A percentile compares a stretch with the other conserved stretches of the same genome.
Conservation (phyloP, 2,888 invertebrate species). For the Hypomecis atomaria region DNA sequence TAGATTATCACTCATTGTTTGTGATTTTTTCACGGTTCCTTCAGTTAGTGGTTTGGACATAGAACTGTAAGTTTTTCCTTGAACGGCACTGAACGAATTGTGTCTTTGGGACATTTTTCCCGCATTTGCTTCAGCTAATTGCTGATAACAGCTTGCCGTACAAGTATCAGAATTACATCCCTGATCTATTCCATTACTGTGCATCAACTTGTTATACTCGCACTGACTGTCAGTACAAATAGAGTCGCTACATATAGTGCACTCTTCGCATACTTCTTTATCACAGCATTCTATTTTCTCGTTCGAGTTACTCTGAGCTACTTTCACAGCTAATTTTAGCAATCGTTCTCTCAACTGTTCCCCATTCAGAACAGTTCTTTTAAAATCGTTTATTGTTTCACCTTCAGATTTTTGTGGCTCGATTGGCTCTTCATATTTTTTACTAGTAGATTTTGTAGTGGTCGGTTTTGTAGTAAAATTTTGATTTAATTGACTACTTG, state of each 20-base stretch:
- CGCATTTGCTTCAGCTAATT: slow-evolving; percentile 63
- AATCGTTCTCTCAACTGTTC: slow-evolving; percentile 88
- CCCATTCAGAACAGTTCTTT: slow-evolving; percentile 84
- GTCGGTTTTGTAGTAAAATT: slow-evolving; percentile 67
- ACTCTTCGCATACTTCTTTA: slow-evolving; percentile 81
- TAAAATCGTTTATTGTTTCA: slow-evolving; percentile 75
- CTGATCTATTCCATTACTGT: slow-evolving; percentile 73
- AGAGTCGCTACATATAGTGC: slow-evolving; percentile 80
- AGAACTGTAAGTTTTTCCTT: slow-evolving; percentile 69
- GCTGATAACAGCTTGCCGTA: slow-evolving; percentile 73
- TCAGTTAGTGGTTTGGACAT: slow-evolving; percentile 63
- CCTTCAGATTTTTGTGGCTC: slow-evolving; percentile 59
- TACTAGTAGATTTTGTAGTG: slow-evolving; percentile 56
- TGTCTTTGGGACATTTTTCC: slow-evolving; percentile 74
- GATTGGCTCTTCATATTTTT: slow-evolving; percentile 58
- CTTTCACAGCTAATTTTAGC: slow-evolving; percentile 85
- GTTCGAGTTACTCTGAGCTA: slow-evolving; percentile 71
- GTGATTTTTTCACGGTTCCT: slow-evolving; percentile 76
- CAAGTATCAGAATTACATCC: slow-evolving; percentile 78
- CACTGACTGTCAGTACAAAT: slow-evolving; percentile 82
- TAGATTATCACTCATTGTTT: slow-evolving; percentile 75
- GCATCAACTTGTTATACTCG: slow-evolving; percentile 79
- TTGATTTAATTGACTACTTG: slow-evolving; percentile 81
- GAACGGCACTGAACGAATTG: slow-evolving; percentile 78
- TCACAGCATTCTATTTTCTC: slow-evolving; percentile 83